Conservation (phyloP, 2,888 invertebrate genomes). For the Hirtodrosophila confusa region DNA sequence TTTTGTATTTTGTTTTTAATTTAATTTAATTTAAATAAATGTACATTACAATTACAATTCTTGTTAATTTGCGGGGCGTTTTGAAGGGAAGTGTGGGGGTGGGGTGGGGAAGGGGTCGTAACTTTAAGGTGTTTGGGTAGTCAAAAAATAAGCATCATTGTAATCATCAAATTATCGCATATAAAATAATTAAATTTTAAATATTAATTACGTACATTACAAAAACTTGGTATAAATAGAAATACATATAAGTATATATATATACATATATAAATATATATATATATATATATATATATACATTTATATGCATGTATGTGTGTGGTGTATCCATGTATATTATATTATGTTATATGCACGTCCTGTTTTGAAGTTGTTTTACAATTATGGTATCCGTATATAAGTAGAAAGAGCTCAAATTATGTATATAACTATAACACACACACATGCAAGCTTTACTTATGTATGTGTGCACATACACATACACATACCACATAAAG, state of each 20-base stretch:
- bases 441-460: constrained; percentile 10
- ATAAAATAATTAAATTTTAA: constrained; percentile 50
- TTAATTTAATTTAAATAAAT: constrained; percentile 74
- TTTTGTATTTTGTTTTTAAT: constrained; percentile 39
- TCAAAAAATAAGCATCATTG: constrained; percentile 30
- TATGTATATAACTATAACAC: constrained; percentile 20
- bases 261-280: constrained; percentile 20
- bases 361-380: constrained; percentile 3
- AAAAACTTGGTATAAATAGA: constrained; percentile 50
- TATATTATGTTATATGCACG: constrained; percentile 1
- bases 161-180: constrained; percentile 28
- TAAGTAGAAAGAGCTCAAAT: constrained; percentile 1
- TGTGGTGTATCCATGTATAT: background rate
- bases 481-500: constrained; percentile 7
- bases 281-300: constrained; percentile 35
- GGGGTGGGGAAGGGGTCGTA: too few relatives aligned
- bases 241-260: constrained; percentile 40
- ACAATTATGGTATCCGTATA: constrained; percentile 11
- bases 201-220: constrained; percentile 65
- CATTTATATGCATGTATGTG: constrained; percentile 15
- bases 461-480: background rate
- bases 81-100: background rate
- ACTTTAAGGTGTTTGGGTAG: constrained; percentile 1
- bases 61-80: constrained; percentile 17
- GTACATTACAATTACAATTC: constrained; percentile 58